Evolutionary conservation across 35 echinoderm and acorn worm species (phyloP).

Genomic region (Apostichopus japonicus): DNA sequence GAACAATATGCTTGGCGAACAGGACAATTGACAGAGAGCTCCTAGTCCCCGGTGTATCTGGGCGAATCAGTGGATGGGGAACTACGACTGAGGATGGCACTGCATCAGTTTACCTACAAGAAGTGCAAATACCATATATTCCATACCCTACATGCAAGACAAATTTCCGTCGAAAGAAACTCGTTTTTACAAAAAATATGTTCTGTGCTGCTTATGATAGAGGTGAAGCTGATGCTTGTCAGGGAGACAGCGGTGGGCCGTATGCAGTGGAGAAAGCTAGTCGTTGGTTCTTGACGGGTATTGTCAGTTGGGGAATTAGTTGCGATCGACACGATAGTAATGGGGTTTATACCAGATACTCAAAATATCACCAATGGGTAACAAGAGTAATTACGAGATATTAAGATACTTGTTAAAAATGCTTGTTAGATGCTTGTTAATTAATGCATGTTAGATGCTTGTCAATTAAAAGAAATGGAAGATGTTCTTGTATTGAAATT

Average conservation of each 20-base stretch:
- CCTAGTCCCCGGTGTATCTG: not conserved
- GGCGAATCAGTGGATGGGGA: not conserved
- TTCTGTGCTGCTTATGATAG: slow-evolving; percentile 68
- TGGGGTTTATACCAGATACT: slow-evolving; percentile 83
- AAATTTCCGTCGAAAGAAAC: not conserved
- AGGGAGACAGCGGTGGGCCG: slow-evolving; percentile 63
- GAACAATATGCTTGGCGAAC: not conserved
- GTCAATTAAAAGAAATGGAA: no score
- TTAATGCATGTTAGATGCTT: no score
- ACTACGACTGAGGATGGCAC: slow-evolving; percentile 49
- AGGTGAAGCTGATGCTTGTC: slow-evolving; percentile 52
- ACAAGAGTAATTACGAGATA: no score
- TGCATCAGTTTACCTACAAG: slow-evolving; percentile 69
- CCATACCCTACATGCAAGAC: slow-evolving; percentile 46
- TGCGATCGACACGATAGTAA: slow-evolving; percentile 69
- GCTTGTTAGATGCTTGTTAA: no score
- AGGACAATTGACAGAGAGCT: not conserved
- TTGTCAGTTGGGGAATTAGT: slow-evolving; percentile 91
- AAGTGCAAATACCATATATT: slow-evolving; percentile 65
- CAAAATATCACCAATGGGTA: slow-evolving; percentile 63
- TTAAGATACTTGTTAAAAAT: no score
- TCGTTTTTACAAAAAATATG: slow-evolving; percentile 78
- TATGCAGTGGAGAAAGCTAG: not conserved
- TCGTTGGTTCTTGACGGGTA: slow-evolving; percentile 57
- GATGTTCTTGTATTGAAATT: no score